Percentiles rank a stretch among this genome's conserved stretches.
Conservation (phyloP, 2,888 invertebrate species). For the Poecilus cupreus region DNA sequence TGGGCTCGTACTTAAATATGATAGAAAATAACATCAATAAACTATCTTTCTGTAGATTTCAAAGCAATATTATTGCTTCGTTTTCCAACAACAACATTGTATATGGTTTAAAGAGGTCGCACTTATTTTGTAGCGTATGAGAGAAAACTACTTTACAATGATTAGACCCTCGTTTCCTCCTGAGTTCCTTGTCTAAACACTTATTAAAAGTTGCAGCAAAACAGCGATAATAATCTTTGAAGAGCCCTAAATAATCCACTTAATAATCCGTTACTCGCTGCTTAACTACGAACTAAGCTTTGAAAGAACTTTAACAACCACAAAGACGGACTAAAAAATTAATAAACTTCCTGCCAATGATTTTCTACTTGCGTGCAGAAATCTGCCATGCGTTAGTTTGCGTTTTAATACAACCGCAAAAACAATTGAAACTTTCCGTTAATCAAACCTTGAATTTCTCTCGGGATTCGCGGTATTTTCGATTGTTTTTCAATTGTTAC, state of each 20-base stretch:
- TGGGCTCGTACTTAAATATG: no score
- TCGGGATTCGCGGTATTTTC: background rate
- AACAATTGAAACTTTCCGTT: background rate
- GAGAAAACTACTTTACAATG: background rate
- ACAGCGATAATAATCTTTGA: constrained; percentile 19
- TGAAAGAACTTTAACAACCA: background rate
- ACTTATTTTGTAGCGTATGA: background rate
- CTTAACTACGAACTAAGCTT: background rate
- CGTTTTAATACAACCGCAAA: background rate
- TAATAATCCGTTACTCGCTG: background rate
- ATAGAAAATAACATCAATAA: no score
- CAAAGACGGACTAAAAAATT: background rate
- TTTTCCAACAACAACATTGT: no score
- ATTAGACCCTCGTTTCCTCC: background rate
- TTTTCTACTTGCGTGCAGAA: background rate
- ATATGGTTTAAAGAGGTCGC: no score
- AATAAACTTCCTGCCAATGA: background rate
- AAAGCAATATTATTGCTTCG: no score
- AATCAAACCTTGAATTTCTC: background rate
- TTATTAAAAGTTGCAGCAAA: background rate
- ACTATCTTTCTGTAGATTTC: no score
- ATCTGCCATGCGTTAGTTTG: no score
- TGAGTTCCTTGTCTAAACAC: background rate
- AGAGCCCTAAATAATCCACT: constrained; percentile 13
- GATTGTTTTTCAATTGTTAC: background rate